Conservation (phyloP, 2,888 invertebrate genomes). For the Deilephila porcellus region DNA sequence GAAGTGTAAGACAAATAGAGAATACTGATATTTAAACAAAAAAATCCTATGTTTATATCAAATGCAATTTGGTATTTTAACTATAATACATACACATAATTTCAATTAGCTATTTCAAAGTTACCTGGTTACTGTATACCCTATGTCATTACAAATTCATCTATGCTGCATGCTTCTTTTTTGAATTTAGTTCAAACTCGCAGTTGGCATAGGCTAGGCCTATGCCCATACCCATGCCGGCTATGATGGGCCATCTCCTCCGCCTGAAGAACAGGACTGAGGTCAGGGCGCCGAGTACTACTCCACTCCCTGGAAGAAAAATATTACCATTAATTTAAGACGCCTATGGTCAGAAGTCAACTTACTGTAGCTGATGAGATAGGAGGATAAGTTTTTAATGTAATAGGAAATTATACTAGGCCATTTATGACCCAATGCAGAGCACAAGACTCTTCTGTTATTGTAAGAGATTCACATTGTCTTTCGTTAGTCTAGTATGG, state of each 20-base stretch:
- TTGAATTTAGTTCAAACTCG: conserved; percentile 82
- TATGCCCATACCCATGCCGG: conserved; percentile 95
- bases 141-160: conserved; percentile 43
- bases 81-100: too few relatives aligned
- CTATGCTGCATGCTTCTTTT: conserved; percentile 61
- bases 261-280: conserved; percentile 93
- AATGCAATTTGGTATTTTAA: too few relatives aligned
- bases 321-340: not conserved
- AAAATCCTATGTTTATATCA: too few relatives aligned
- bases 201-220: conserved; percentile 96
- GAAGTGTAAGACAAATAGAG: not conserved
- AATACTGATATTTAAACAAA: too few relatives aligned
- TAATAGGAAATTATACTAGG: too few relatives aligned
- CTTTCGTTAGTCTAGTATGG: too few relatives aligned
- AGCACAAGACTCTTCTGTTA: too few relatives aligned
- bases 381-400: too few relatives aligned
- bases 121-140: conserved; percentile 61
- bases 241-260: conserved; percentile 93
- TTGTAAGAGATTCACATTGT: too few relatives aligned
- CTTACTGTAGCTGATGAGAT: too few relatives aligned
- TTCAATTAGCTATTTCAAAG: not conserved
- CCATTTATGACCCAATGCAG: too few relatives aligned
- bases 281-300: conserved; percentile 91
- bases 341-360: not conserved
- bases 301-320: conserved; percentile 89